Base-by-base conservation (phyloP, 2,113 vertebrate species). In the Syngnathus floridae region DNA sequence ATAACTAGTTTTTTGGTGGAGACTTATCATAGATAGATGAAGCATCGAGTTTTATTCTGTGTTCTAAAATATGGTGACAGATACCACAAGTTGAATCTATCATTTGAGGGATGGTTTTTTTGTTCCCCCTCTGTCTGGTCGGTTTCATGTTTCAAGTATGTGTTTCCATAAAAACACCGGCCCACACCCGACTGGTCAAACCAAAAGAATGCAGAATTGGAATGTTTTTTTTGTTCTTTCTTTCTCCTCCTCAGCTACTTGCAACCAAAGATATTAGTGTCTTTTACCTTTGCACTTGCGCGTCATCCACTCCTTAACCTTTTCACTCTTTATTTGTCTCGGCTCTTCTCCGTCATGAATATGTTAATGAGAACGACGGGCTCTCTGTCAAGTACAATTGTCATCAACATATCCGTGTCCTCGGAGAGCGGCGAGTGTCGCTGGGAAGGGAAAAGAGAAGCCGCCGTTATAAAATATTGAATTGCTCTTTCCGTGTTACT, bases 301-400 rank as follows among this genome's bases (percentile, higher is more conserved):
- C 76, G 63, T 37, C 62, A 40, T 64, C 62, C 26, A 52, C 58
- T 79, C 38, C 13, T 46, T 63, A 64, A 70, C 38, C 69, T 40
- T 52, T 69, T 65, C 62, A 37, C 35, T 52, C 41, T 73, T 64
- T 55, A 66, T 71, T 66, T 78, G 21, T 40, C 70, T 63, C 21
- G 11, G 21, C 65, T 51, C 59, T 65, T 45, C 67, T 74, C 70
- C 71, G 68, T 72, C 66, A 73, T 61, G 59, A 61, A 61, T 61
- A 61, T 61, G 59, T 61, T 61, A 61, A 61, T 61, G 59, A 61
- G 37, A 66, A 71, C 55, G 72, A 65, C 69, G 62, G 76, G 59
- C 69, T 87, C 57, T 67, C 79, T 80, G 82, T 85, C 87, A 83
- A 67, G 79, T 75, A 22, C 66, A 75, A 79, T 87, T 74, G 76